Evolutionary conservation across 1,140 invertebrate genomes (phyloP), one percentile per base, ranked within the genome.

Genomic region (Drosophila micromelanica): DNA sequence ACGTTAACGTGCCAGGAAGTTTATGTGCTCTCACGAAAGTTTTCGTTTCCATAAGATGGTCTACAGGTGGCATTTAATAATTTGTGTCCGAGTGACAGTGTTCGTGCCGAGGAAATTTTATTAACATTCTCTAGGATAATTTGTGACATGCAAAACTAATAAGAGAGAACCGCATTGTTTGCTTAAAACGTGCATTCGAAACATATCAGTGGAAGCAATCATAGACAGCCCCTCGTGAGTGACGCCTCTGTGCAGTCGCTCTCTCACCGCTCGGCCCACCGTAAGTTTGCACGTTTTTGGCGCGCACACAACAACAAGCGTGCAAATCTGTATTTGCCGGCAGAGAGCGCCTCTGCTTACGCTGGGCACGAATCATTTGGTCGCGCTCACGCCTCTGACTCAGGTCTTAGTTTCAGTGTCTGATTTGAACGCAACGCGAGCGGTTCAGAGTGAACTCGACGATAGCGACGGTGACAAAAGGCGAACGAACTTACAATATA

Each of bases 41-140:
- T 70, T 35, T 30, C 9, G 23, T 20, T 48, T 9, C 42, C 51
- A 32, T 40, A 32, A 17, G 15, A 17, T 15, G 23, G 76, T 73
- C 81, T 49, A 87, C 82, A 86, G 81, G 82, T 87, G 81, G 78
- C 67, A 67, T 35, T 42, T 52, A 20, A 32, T n/a, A 23, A 8
- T 13, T 6, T 12, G 17, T 13, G 12, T 1, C 30, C 32, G 13
- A 11, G 45, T 46, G 45, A 9, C 17, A 23, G 1, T 27, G 5
- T 20, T 30, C 8, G 20, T 38, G 8, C 27, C 38, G 17, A 12
- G 48, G 62, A 9, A 65, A 23, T 20, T 37, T 30, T 52, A 27
- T 27, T 38, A 13, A 9, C 13, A 20, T 42, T 9, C 11, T 20
- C 9, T 30, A 11, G 46, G 45, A 37, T 37, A 8, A 11, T 27